Percentiles rank a stretch among this genome's conserved stretches.
These are phyloP conservation scores for Ashinkailepas kermadecensis DNA, from an alignment of 2,888 invertebrate genomes.

Conservation along the genomic window DNA sequence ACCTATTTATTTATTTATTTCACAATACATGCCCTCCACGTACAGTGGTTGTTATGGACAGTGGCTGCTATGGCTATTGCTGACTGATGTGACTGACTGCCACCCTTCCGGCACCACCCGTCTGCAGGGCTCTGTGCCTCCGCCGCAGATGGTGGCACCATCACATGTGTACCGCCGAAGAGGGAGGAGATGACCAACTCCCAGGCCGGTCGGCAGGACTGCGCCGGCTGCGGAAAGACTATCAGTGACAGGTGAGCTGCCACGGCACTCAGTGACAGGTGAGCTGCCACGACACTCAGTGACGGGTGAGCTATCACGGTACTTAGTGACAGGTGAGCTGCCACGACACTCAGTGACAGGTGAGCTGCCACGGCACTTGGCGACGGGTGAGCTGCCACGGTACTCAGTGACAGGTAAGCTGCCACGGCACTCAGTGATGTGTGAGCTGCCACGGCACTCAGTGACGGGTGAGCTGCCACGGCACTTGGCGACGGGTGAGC, in stretches of 20 bases:
- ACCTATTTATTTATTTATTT: too few relatives aligned
- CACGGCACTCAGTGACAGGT: background rate
- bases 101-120: too few relatives aligned
- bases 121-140: too few relatives aligned
- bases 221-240: constrained; percentile 76
- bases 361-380: constrained; percentile 35
- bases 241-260: constrained; percentile 65
- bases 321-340: background rate
- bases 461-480: background rate
- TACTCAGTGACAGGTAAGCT: constrained; percentile 36
- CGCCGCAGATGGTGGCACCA: too few relatives aligned
- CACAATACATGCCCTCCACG: too few relatives aligned
- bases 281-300: constrained; percentile 58
- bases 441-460: background rate
- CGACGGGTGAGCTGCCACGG: background rate
- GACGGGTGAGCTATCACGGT: constrained; percentile 53
- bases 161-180: constrained; percentile 26
- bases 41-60: too few relatives aligned
- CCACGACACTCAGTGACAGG: background rate
- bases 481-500: constrained; percentile 36
- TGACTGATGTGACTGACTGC: too few relatives aligned
- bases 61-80: too few relatives aligned
- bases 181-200: constrained; percentile 29
- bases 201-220: constrained; percentile 50
- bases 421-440: constrained; percentile 39